A percentile compares a stretch with the other conserved stretches of the same genome.
Evolutionary conservation across 2,113 vertebrate species (phyloP).

Genomic region (Cariama cristata): DNA sequence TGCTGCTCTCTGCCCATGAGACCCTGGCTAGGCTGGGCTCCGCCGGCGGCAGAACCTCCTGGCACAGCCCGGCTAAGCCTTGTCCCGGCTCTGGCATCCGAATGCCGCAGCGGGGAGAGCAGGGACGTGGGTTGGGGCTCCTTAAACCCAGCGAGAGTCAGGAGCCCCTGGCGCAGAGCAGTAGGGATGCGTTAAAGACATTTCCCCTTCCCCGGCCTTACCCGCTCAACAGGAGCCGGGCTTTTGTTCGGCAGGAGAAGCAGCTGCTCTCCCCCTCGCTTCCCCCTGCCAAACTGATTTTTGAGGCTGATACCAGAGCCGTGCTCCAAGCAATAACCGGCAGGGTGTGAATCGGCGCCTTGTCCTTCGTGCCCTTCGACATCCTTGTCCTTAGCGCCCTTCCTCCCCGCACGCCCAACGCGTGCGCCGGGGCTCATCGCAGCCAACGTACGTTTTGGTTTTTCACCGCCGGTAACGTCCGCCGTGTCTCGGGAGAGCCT

Average conservation of each 20-base stretch:
- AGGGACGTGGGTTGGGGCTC: background rate
- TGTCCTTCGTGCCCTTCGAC: accelerated
- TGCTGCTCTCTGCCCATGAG: background rate
- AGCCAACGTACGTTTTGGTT: too few relatives aligned
- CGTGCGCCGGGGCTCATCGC: accelerated
- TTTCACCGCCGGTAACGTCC: accelerated
- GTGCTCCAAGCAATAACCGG: accelerated
- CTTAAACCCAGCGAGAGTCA: background rate
- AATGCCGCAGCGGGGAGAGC: accelerated
- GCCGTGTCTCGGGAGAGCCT: background rate
- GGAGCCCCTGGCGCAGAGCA: background rate
- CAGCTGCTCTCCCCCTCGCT: background rate
- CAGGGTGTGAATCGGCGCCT: accelerated
- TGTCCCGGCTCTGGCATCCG: background rate
- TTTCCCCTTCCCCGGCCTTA: background rate
- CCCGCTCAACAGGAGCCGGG: accelerated
- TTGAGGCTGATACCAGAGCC: background rate
- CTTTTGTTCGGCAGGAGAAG: background rate
- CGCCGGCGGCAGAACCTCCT: background rate
- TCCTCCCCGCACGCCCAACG: background rate
- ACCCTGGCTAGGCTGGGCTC: too few relatives aligned
- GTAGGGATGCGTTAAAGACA: accelerated
- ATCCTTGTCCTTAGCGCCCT: accelerated
- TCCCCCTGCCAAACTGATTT: background rate
- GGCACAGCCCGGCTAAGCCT: background rate